phyloP scores from a whole-genome alignment of 2,113 vertebrate species.

The Sialia sialis region DNA sequence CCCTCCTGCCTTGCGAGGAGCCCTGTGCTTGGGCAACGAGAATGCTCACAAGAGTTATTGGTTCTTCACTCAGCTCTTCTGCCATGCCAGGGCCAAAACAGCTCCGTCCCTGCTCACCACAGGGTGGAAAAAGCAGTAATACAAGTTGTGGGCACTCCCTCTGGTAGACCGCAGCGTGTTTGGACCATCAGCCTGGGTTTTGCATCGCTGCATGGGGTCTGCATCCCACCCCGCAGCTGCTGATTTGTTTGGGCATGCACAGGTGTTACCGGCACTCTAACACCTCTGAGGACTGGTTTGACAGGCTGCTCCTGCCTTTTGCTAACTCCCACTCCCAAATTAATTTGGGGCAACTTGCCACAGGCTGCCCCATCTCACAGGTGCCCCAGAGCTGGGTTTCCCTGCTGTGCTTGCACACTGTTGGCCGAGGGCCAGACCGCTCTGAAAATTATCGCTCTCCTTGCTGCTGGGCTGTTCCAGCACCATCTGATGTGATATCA shows the following conservation, averaged over 20 bases:
- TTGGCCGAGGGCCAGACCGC: not conserved
- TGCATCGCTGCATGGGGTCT: not conserved
- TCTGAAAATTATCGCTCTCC: not conserved
- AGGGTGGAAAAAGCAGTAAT: not conserved
- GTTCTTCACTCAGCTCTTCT: not conserved
- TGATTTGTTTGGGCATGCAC: not conserved
- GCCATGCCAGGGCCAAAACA: not conserved
- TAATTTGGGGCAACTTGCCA: not conserved
- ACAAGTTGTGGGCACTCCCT: not conserved
- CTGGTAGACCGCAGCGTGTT: rapidly evolving
- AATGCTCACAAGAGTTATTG: not conserved
- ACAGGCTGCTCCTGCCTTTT: not conserved
- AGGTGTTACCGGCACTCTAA: not conserved
- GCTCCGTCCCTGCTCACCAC: not conserved
- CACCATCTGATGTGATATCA: rapidly evolving
- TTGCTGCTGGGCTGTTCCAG: not conserved
- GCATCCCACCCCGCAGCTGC: not conserved
- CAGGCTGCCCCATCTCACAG: not conserved
- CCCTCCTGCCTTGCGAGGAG: rapidly evolving
- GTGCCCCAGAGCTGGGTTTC: not conserved
- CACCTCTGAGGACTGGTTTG: not conserved
- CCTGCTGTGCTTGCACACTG: not conserved
- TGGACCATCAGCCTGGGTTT: not conserved
- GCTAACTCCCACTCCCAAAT: not conserved
- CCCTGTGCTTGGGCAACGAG: rapidly evolving